These are phyloP conservation scores for Mionectes olivaceus DNA, from an alignment of 2,797 vertebrate species.

Conservation along the genomic window DNA sequence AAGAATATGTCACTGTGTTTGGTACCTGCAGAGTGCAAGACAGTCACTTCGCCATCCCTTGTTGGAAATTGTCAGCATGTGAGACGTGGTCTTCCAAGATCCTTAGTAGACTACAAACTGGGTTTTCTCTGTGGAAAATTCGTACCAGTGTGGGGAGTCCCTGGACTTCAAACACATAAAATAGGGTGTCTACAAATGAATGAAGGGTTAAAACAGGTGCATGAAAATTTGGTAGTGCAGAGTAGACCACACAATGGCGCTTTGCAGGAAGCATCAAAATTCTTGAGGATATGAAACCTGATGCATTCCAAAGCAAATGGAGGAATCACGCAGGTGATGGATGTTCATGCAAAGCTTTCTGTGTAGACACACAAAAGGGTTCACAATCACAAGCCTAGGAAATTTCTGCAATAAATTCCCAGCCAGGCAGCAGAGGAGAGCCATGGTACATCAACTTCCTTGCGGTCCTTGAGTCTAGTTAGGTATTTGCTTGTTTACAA, in stretches of 20 bases:
- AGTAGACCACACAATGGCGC: background rate
- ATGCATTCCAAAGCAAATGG: background rate
- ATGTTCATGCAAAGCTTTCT: background rate
- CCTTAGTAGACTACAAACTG: background rate
- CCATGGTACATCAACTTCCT: background rate
- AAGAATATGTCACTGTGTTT: background rate
- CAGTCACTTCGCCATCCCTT: background rate
- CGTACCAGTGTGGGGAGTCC: background rate
- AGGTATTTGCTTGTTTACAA: background rate
- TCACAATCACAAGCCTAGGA: background rate
- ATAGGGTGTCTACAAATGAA: background rate
- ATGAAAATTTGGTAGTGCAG: background rate
- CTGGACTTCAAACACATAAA: background rate
- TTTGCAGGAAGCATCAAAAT: background rate
- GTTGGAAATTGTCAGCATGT: background rate
- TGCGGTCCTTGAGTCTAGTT: background rate
- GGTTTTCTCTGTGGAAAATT: background rate
- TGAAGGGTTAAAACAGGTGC: background rate
- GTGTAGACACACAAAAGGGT: background rate
- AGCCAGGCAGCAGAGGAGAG: background rate
- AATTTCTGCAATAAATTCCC: background rate
- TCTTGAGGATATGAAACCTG: background rate
- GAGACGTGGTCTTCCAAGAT: background rate
- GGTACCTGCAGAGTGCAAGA: background rate
- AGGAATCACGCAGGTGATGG: background rate